These are phyloP conservation scores for Parus major DNA, from an alignment of 2,113 vertebrate genomes.

Conservation along the genomic window DNA sequence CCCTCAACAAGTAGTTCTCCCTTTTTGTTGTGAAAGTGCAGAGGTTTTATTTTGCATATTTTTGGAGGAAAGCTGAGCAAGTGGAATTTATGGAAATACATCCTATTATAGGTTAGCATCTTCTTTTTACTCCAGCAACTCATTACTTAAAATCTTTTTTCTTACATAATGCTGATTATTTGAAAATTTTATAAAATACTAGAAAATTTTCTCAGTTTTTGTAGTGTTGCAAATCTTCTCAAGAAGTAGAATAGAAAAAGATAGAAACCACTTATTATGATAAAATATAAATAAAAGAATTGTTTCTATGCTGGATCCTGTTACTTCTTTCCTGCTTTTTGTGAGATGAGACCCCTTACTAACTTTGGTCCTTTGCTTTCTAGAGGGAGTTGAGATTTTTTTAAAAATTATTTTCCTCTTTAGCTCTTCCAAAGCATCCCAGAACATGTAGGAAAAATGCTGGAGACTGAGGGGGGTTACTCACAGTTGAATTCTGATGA, in stretches of 20 bases:
- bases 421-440: neutral
- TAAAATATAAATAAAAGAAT: neutral
- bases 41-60: neutral
- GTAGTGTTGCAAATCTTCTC: neutral
- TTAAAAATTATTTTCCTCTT: neutral
- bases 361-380: neutral
- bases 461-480: neutral
- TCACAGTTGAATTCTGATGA: neutral
- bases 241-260: neutral
- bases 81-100: neutral
- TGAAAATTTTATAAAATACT: neutral
- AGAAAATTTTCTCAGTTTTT: neutral
- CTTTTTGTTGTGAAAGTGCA: neutral
- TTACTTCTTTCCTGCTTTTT: neutral
- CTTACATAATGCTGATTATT: neutral
- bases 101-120: neutral
- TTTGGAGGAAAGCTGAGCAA: neutral
- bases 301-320: neutral
- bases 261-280: neutral
- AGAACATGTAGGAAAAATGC: neutral
- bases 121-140: neutral
- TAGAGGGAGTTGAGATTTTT: rapidly evolving
- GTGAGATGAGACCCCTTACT: neutral
- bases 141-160: neutral
- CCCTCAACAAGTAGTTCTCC: neutral